Conservation (phyloP, 2,797 vertebrate genomes). For the Scarus forsteni region DNA sequence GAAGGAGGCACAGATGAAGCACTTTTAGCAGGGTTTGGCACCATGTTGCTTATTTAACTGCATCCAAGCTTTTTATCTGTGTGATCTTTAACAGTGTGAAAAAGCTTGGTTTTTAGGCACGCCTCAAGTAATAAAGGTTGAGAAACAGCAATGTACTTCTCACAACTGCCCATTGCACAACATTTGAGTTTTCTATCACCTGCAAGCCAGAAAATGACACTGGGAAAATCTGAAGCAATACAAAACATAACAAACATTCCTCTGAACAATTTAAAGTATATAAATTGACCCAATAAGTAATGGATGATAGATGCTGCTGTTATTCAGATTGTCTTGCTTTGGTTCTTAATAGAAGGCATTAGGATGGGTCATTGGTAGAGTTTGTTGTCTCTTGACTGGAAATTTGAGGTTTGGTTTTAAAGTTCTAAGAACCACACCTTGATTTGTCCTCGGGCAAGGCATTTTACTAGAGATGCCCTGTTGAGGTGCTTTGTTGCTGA, state of each 20-base stretch:
- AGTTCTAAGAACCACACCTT: no score
- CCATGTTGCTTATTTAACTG: slow-evolving; percentile 28
- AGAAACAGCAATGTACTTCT: slow-evolving; percentile 39
- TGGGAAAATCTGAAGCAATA: neutral
- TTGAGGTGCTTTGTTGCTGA: no score
- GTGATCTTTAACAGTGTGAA: slow-evolving; percentile 37
- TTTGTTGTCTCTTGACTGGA: no score
- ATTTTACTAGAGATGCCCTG: no score
- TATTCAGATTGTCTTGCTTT: no score
- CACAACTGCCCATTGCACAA: slow-evolving; percentile 39
- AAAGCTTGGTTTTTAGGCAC: slow-evolving; percentile 23
- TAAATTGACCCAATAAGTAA: no score
- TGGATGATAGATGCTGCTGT: no score
- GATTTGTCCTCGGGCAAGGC: no score
- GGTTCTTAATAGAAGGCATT: no score
- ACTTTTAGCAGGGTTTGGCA: slow-evolving; percentile 34
- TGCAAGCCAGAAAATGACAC: neutral
- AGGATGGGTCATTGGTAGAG: no score
- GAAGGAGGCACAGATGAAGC: slow-evolving; percentile 14
- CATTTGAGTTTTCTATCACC: slow-evolving; percentile 24
- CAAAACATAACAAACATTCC: neutral
- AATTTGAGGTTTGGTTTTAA: no score
- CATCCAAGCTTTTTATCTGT: slow-evolving; percentile 20
- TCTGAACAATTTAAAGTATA: neutral
- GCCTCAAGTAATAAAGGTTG: slow-evolving; percentile 39